Evolutionary conservation across 2,888 invertebrate species (phyloP).

Genomic region (Papilio gigon): DNA sequence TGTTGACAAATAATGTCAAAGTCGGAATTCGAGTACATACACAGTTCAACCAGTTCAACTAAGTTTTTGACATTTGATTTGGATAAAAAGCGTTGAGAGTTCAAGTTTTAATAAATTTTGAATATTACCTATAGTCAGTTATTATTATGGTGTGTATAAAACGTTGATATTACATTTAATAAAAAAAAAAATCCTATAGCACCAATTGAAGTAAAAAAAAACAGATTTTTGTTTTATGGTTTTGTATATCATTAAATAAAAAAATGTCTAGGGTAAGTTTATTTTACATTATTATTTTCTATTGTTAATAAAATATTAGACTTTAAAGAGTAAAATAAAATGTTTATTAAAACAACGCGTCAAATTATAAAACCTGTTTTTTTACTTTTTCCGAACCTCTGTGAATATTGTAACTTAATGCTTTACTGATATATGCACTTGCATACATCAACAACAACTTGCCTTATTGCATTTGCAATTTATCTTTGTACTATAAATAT

Average conservation of each 20-base stretch:
- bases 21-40: too few relatives aligned
- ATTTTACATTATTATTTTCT: background rate
- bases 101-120: background rate
- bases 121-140: background rate
- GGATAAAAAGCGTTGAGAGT: background rate
- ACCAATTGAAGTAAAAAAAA: background rate
- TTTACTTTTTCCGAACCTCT: too few relatives aligned
- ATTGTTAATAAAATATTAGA: background rate
- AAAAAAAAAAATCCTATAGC: background rate
- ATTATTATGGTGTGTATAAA: background rate
- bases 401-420: too few relatives aligned
- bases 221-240: background rate
- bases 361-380: too few relatives aligned
- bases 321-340: too few relatives aligned
- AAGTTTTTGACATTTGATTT: background rate
- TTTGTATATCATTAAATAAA: background rate
- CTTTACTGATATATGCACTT: background rate
- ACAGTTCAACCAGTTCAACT: too few relatives aligned
- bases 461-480: background rate
- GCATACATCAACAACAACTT: too few relatives aligned
- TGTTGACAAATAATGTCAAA: too few relatives aligned
- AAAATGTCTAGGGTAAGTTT: conserved; percentile 5
- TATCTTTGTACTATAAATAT: conserved; percentile 2
- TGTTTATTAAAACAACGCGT: too few relatives aligned
- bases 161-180: background rate